These are phyloP conservation scores for Erithacus rubecula DNA, from an alignment of 2,797 vertebrate genomes.

Conservation along the genomic window DNA sequence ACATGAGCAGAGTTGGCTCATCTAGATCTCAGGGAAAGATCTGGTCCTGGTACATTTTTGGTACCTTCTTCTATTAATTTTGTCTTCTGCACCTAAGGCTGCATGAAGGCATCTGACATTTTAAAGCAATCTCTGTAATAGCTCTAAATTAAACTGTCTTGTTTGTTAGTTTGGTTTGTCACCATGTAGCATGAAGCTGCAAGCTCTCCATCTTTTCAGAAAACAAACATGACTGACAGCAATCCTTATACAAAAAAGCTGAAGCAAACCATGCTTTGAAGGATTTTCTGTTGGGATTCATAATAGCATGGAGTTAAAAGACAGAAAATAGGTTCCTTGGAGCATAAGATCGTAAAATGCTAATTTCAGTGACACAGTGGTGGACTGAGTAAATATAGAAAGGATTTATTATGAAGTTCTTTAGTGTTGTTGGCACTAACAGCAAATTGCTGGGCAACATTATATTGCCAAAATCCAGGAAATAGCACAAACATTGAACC, in stretches of 20 bases:
- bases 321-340: conserved; percentile 73
- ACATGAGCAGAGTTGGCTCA: not conserved
- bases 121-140: not conserved
- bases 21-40: not conserved
- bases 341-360: conserved; percentile 73
- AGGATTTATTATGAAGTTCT: conserved; percentile 73
- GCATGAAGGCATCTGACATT: conserved; percentile 16
- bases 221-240: not conserved
- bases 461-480: conserved; percentile 71
- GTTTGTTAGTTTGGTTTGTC: conserved; percentile 26
- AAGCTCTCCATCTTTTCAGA: not conserved
- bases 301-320: conserved; percentile 55
- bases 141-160: conserved; percentile 39
- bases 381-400: conserved; percentile 73
- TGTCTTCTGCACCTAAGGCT: not conserved
- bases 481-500: conserved; percentile 69
- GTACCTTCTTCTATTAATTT: not conserved
- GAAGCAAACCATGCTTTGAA: conserved; percentile 38
- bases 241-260: not conserved
- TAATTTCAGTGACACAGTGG: conserved; percentile 71
- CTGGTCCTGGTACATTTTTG: not conserved
- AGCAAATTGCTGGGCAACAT: conserved; percentile 69
- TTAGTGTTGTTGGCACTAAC: conserved; percentile 62
- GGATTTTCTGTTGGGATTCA: conserved; percentile 44
- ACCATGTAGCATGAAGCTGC: not conserved